Conservation (phyloP, 2,888 invertebrate genomes). For the Neuroscelio doddi region DNA sequence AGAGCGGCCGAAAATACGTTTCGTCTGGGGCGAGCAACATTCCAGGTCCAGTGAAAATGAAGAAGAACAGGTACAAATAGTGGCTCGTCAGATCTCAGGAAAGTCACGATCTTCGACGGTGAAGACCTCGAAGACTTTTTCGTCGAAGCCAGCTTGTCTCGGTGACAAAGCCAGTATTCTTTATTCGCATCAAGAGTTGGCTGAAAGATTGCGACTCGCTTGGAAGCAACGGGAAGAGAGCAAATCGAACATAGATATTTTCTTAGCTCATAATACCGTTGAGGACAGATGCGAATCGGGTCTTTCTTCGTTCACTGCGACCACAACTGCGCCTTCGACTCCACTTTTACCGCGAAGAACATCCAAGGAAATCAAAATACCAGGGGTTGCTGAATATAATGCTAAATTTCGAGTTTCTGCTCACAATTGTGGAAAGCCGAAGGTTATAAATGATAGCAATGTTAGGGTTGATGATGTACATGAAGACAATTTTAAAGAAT, state of each 20-base stretch:
- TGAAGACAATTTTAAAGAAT: no score
- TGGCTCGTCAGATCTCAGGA: constrained; percentile 64
- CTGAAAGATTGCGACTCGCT: constrained; percentile 72
- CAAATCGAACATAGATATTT: constrained; percentile 77
- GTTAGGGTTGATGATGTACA: no score
- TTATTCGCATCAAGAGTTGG: constrained; percentile 73
- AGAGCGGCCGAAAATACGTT: constrained; percentile 59
- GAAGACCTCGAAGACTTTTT: constrained; percentile 17
- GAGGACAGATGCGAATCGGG: constrained; percentile 65
- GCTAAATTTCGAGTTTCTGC: constrained; percentile 64
- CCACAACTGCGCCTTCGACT: no score
- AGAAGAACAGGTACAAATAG: constrained; percentile 59
- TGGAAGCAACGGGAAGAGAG: constrained; percentile 73
- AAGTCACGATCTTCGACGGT: constrained; percentile 47
- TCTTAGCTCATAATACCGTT: constrained; percentile 74
- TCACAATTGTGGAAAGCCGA: no score
- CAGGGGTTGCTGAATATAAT: constrained; percentile 59
- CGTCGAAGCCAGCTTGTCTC: constrained; percentile 14
- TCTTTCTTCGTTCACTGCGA: constrained; percentile 56
- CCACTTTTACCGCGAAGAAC: constrained; percentile 51
- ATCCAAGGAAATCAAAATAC: no score
- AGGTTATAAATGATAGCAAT: no score
- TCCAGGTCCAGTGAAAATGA: constrained; percentile 25
- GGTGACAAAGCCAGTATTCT: constrained; percentile 61
- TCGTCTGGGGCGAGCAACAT: constrained; percentile 63